Base-by-base conservation (phyloP, 1,140 invertebrate species). In the Notospermus geniculatus region DNA sequence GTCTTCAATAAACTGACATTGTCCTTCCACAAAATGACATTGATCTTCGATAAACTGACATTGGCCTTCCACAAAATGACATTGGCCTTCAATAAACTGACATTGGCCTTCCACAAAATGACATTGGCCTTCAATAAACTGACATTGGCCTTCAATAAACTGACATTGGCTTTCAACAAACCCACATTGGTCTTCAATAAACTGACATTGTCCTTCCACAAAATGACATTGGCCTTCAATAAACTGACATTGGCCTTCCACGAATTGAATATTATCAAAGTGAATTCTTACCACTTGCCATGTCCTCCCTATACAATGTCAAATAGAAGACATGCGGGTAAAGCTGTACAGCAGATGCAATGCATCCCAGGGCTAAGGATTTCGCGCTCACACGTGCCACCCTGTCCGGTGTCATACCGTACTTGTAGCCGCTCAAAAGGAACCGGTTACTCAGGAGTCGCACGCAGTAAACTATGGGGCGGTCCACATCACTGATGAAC, bases 1-100 rank as follows among this genome's bases (percentile, higher is more conserved):
- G 91, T 91, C 67, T 91, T 84, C 23, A 95, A 83, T 72, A 94
- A 90, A 0, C 91, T 92, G 82, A 95, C 92, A 43, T 83, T 77
- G 77, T 93, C 91, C 69, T 84, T 76, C 30, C n/a, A n/a, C n/a
- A n/a, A n/a, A n/a, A n/a, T n/a, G n/a, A n/a, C n/a, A n/a, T n/a
- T n/a, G n/a, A n/a, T n/a, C n/a, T n/a, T n/a, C n/a, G n/a, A n/a
- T n/a, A n/a, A n/a, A n/a, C n/a, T n/a, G n/a, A n/a, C n/a, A n/a
- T n/a, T n/a, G n/a, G n/a, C n/a, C n/a, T n/a, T n/a, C n/a, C n/a
- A n/a, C n/a, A n/a, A n/a, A n/a, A n/a, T n/a, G n/a, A n/a, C n/a
- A n/a, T n/a, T n/a, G n/a, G n/a, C n/a, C n/a, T n/a, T n/a, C n/a
- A n/a, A n/a, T n/a, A n/a, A n/a, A n/a, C n/a, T n/a, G n/a, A n/a